Conservation (phyloP, 2,797 vertebrate species). For the Fundulus diaphanus region DNA sequence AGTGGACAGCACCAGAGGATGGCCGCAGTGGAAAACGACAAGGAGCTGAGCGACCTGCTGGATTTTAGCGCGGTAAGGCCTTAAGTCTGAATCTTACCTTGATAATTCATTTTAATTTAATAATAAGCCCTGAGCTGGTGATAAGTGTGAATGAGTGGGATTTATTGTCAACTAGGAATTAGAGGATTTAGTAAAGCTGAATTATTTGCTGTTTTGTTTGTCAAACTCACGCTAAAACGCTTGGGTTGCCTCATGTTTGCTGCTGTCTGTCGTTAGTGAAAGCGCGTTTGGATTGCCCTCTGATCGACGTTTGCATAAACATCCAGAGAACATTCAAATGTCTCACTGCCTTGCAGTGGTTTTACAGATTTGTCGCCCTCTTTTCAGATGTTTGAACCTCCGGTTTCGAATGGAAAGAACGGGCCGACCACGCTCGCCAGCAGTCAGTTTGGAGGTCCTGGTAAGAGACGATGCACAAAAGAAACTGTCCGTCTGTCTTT, state of each 20-base stretch:
- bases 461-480: conserved; percentile 72
- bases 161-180: conserved; percentile 20
- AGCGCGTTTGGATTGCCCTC: conserved; percentile 23
- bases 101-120: conserved; percentile 4
- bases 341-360: conserved; percentile 1
- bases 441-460: conserved; percentile 91
- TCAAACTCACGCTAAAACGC: conserved; percentile 26
- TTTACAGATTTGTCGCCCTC: conserved; percentile 39
- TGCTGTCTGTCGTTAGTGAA: conserved; percentile 22
- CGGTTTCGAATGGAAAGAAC: conserved; percentile 92
- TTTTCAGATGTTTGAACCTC: conserved; percentile 95
- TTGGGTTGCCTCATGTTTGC: conserved; percentile 21
- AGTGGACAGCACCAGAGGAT: conserved; percentile 85
- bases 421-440: conserved; percentile 88
- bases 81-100: conserved; percentile 23
- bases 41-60: conserved; percentile 97
- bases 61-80: conserved; percentile 97
- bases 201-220: conserved; percentile 21
- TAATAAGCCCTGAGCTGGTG: conserved; percentile 14
- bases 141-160: conserved; percentile 22
- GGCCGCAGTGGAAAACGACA: conserved; percentile 95
- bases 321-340: conserved; percentile 9
- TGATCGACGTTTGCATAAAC: conserved; percentile 22
- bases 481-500: background rate
- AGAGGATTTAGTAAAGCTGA: conserved; percentile 14